Conservation (phyloP, 1,140 invertebrate genomes). For the Diorhabda carinulata region DNA sequence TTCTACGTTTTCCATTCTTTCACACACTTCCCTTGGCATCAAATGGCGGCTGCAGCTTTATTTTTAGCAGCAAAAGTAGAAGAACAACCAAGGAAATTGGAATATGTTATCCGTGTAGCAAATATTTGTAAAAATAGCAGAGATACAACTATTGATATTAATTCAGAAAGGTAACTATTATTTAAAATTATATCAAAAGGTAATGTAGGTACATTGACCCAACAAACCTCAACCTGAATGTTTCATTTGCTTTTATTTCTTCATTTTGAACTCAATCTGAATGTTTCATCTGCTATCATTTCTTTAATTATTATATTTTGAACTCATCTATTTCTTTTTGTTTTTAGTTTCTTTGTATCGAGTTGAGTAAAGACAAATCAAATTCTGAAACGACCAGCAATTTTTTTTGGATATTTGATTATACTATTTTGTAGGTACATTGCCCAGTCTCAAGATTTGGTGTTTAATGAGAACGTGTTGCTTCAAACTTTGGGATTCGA, state of each 20-base stretch:
- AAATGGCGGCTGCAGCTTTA: constrained; percentile 78
- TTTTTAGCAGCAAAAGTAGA: constrained; percentile 97
- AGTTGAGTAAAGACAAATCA: too few species aligned
- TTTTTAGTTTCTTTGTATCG: too few species aligned
- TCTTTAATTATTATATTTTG: too few species aligned
- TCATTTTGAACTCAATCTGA: too few species aligned
- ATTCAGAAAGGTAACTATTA: constrained; percentile 59
- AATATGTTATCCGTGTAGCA: constrained; percentile 90
- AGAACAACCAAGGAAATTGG: constrained; percentile 92
- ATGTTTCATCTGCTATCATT: too few species aligned
- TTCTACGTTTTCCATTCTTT: constrained; percentile 96
- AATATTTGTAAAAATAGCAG: constrained; percentile 63
- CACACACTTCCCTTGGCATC: constrained; percentile 77
- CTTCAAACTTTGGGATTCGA: constrained; percentile 96
- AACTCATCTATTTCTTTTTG: too few species aligned
- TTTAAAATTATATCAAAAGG: too few species aligned
- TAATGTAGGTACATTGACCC: too few species aligned
- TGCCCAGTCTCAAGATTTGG: constrained; percentile 84
- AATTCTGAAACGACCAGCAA: not conserved
- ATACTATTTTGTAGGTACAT: constrained; percentile 52
- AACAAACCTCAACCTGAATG: too few species aligned
- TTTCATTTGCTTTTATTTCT: too few species aligned
- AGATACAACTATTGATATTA: constrained; percentile 57
- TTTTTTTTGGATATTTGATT: not conserved
- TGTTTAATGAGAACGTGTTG: constrained; percentile 93